These are phyloP conservation scores for Drosophila hawaiiensis DNA, from an alignment of 2,888 invertebrate genomes.

Conservation along the genomic window DNA sequence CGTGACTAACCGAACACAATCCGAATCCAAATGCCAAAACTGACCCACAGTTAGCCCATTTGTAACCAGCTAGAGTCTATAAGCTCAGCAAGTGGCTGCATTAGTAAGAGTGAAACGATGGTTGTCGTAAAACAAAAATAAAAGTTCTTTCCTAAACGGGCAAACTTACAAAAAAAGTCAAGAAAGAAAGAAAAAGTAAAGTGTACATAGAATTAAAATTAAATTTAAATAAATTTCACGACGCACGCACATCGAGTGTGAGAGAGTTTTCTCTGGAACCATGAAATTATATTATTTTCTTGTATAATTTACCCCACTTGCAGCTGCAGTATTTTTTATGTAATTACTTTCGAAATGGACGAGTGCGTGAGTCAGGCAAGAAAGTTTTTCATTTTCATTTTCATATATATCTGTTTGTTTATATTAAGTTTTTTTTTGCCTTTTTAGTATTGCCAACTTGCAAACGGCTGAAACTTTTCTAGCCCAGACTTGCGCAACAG, in stretches of 20 bases:
- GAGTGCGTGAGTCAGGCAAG: slow-evolving; percentile 70
- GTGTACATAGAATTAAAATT: slow-evolving; percentile 72
- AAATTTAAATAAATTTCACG: slow-evolving; percentile 77
- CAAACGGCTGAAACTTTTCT: slow-evolving; percentile 52
- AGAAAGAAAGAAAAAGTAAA: slow-evolving; percentile 23
- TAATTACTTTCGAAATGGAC: slow-evolving; percentile 75
- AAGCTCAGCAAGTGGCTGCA: slow-evolving; percentile 5
- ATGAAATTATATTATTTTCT: background rate
- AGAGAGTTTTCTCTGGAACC: slow-evolving; percentile 28
- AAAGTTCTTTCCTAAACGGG: slow-evolving; percentile 9
- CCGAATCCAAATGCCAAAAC: slow-evolving; percentile 40
- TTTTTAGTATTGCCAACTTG: slow-evolving; percentile 25
- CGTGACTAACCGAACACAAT: slow-evolving; percentile 51
- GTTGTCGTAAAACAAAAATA: slow-evolving; percentile 44
- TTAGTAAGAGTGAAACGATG: slow-evolving; percentile 60
- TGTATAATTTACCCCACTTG: slow-evolving; percentile 7
- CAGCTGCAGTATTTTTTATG: slow-evolving; percentile 64
- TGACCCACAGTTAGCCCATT: slow-evolving; percentile 7
- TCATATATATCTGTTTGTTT: background rate
- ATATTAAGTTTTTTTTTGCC: slow-evolving; percentile 1
- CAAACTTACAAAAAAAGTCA: slow-evolving; percentile 1
- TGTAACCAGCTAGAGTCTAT: slow-evolving; percentile 15
- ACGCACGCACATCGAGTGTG: slow-evolving; percentile 59
- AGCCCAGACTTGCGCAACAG: slow-evolving; percentile 24
- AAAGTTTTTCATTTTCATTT: slow-evolving; percentile 68